A percentile compares a stretch with the other conserved stretches of the same genome.
phyloP scores from a whole-genome alignment of 2,113 vertebrate species.

The Oceanites oceanicus region DNA sequence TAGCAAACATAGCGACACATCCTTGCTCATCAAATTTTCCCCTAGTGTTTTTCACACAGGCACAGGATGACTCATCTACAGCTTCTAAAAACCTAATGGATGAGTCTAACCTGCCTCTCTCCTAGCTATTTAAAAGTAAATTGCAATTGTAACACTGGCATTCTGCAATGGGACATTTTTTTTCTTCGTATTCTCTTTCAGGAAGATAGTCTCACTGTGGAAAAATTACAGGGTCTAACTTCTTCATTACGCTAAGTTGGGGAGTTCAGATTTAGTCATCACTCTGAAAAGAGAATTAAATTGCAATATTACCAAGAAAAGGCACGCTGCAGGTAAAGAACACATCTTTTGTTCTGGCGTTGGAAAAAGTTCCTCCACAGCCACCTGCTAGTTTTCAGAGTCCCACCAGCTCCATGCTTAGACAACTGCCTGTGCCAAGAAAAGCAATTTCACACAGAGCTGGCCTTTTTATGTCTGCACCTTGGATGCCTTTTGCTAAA shows the following conservation, averaged over 20 bases:
- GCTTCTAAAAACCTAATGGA: not conserved
- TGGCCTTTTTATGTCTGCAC: not conserved
- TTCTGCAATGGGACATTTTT: not conserved
- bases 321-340: not conserved
- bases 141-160: not conserved
- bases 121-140: not conserved
- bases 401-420: not conserved
- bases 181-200: not conserved
- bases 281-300: not conserved
- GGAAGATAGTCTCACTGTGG: not conserved
- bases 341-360: not conserved
- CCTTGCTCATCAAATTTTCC: not conserved
- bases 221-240: not conserved
- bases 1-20: not conserved
- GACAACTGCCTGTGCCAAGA: not conserved
- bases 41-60: not conserved
- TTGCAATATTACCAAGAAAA: not conserved
- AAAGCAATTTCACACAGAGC: not conserved
- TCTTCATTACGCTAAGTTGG: not conserved
- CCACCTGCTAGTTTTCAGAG: not conserved
- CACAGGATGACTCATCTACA: not conserved
- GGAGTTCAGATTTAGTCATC: not conserved
- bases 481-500: not conserved
- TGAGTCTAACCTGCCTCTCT: not conserved
- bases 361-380: not conserved